phyloP scores from a whole-genome alignment of 2,888 invertebrate species.

The Listrodromus nycthemerus region DNA sequence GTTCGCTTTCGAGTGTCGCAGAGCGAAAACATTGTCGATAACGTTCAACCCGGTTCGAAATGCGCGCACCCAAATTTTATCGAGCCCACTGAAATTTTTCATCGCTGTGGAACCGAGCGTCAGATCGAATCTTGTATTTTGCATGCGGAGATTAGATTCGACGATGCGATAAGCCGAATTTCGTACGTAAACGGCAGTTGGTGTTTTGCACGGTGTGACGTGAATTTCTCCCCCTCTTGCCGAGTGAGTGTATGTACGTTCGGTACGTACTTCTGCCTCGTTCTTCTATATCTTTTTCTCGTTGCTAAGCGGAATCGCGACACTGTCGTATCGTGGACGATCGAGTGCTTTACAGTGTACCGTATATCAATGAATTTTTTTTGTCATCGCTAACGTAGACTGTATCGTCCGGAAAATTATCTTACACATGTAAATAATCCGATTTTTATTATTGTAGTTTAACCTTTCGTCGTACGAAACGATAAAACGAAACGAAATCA shows the following conservation, averaged over 20 bases:
- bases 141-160: slow-evolving; percentile 51
- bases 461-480: no score
- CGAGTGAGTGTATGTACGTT: not conserved
- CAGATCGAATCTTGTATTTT: slow-evolving; percentile 32
- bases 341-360: slow-evolving; percentile 26
- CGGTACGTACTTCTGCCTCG: slow-evolving; percentile 27
- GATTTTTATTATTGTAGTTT: no score
- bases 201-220: slow-evolving; percentile 28
- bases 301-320: slow-evolving; percentile 64
- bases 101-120: not conserved
- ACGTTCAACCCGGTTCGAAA: slow-evolving; percentile 14
- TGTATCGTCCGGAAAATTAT: no score
- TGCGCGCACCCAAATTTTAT: slow-evolving; percentile 46
- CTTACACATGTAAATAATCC: no score
- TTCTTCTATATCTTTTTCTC: slow-evolving; percentile 21
- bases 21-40: slow-evolving; percentile 1
- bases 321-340: slow-evolving; percentile 42
- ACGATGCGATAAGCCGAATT: slow-evolving; percentile 52
- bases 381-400: no score
- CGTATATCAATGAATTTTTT: no score
- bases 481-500: no score
- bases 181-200: slow-evolving; percentile 23
- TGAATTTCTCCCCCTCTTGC: slow-evolving; percentile 4
- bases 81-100: slow-evolving; percentile 21
- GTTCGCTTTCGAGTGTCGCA: not conserved